These are phyloP conservation scores for Hofmannophila pseudospretella DNA, from an alignment of 2,888 invertebrate species.

Conservation along the genomic window DNA sequence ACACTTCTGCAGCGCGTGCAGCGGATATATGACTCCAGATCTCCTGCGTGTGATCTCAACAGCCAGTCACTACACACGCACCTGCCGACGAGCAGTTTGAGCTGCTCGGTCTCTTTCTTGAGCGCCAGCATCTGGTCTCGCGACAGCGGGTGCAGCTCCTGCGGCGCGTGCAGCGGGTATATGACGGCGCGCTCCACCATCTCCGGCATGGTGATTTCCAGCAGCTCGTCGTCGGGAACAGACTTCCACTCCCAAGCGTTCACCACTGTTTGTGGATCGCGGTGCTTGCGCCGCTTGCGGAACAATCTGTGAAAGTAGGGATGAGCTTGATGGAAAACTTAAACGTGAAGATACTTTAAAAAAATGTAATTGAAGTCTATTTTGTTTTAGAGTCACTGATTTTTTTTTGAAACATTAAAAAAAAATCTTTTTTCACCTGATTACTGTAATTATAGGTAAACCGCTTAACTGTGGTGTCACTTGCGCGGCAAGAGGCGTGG, in stretches of 20 bases:
- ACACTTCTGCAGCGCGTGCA: background rate
- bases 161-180: constrained; percentile 60
- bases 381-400: too few species aligned
- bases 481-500: too few species aligned
- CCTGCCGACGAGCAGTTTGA: constrained; percentile 49
- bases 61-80: too few species aligned
- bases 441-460: too few species aligned
- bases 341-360: too few species aligned
- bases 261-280: constrained; percentile 32
- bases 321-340: too few species aligned
- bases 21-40: background rate
- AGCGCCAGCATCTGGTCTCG: constrained; percentile 37
- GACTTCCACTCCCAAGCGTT: constrained; percentile 63
- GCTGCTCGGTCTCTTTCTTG: constrained; percentile 44
- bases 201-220: constrained; percentile 49
- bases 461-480: too few species aligned
- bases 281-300: constrained; percentile 49
- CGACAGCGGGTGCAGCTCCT: constrained; percentile 40
- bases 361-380: too few species aligned
- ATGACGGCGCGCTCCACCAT: constrained; percentile 48
- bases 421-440: too few species aligned
- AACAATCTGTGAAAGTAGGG: constrained; percentile 43
- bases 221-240: constrained; percentile 47
- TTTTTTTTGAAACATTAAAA: too few species aligned
- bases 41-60: too few species aligned